Evolutionary conservation across 2,797 vertebrate genomes (phyloP), one percentile per base, ranked within the genome.

Genomic region (Sarcophilus harrisii): DNA sequence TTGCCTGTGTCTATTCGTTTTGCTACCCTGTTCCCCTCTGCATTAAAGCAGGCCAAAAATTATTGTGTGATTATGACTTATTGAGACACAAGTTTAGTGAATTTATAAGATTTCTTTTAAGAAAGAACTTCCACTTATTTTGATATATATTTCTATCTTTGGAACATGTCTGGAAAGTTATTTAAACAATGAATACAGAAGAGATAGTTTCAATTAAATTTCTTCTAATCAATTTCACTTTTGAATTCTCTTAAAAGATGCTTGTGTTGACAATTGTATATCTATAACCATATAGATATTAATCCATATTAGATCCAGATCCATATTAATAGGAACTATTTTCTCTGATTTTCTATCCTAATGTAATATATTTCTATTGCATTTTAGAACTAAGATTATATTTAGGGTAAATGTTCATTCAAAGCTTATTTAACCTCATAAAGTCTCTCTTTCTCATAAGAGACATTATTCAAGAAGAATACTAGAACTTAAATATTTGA

Each of bases 161-260:
- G 91, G 59, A 93, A 55, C 10, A 55, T 55, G 54, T 55, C 10
- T 55, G 54, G 54, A 55, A 55, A 55, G 60, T 52, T 91, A 32
- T 93, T 92, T 90, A 96, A 92, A 95, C 58, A 93, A 59, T 96
- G 95, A 96, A 93, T 94, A 90, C 10, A 91, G 58, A 95, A 4
- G 27, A 95, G 58, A 60, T 11, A 57, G 54, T 28, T 93, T 94
- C 81, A 57, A 8, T 93, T 94, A 57, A 73, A 95, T 98, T 96
- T 96, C 87, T 97, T 96, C 57, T 55, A 93, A 92, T 96, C 90
- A 59, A 21, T 97, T 97, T 95, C 27, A 93, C 66, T 95, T 96
- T 94, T 96, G 58, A 92, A 28, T 94, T 93, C 90, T 94, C 21
- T 90, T 29, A 38, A 93, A 90, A 95, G 24, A 38, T 57, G 92